phyloP scores from a whole-genome alignment of 2,888 invertebrate species.

The Lymantria monacha region DNA sequence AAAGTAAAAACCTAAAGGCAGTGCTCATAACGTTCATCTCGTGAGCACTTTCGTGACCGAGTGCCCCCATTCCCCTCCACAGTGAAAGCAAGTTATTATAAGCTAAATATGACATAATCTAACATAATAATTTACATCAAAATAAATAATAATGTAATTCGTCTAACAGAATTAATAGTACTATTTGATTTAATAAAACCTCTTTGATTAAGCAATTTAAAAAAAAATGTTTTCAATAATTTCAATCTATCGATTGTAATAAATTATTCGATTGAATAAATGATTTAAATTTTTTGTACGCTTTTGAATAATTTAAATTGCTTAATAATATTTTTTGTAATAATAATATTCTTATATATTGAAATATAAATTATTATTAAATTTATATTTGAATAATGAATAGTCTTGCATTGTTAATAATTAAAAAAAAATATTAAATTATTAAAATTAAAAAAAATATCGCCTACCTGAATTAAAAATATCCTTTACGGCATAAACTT shows the following conservation, averaged over 20 bases:
- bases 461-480: not conserved
- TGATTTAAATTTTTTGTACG: not conserved
- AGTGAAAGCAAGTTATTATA: conserved; percentile 11
- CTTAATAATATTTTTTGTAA: not conserved
- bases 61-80: conserved; percentile 6
- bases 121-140: conserved; percentile 3
- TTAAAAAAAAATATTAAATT: not conserved
- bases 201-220: too few relatives aligned
- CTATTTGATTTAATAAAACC: too few relatives aligned
- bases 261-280: too few relatives aligned
- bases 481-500: not conserved
- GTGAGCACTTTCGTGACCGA: conserved; percentile 11
- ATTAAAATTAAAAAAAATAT: not conserved
- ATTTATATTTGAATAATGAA: not conserved
- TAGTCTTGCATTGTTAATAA: not conserved
- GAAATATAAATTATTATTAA: not conserved
- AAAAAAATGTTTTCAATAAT: too few relatives aligned
- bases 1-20: conserved; percentile 8
- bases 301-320: not conserved
- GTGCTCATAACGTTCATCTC: conserved; percentile 4
- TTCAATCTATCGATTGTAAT: too few relatives aligned
- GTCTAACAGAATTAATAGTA: too few relatives aligned
- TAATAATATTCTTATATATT: not conserved
- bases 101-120: conserved; percentile 13
- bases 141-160: not conserved